Base-by-base conservation (phyloP, 2,797 vertebrate species). In the Prunella strophiata region DNA sequence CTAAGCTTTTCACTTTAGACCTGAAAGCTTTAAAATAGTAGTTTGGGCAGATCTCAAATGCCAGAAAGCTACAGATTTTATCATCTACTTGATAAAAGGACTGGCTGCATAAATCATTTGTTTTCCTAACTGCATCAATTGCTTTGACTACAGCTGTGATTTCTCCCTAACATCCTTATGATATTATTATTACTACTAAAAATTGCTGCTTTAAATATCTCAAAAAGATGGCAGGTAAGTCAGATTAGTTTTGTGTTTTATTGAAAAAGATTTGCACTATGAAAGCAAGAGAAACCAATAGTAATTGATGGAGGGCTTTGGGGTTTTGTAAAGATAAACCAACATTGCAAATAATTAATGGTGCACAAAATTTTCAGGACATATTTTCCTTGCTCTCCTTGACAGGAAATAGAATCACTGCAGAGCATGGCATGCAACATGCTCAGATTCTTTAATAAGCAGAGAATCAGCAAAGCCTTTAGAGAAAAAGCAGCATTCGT, bases 361-460 rank as follows among this genome's bases (percentile, higher is more conserved):
- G 10, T 25, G 40, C 57, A 48, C 34, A 58, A 57, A 45, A 8
- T 52, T 82, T 58, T 84, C 62, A 89, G 66, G 43, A 57, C 3
- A 1, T 36, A 8, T 72, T 94, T 91, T 85, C 71, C 77, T 87
- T 89, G 16, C 45, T 87, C 14, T 91, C 59, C 59, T 86, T 85
- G n/a, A 66, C 93, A 98, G 97, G 95, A 96, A 80, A 95, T 89
- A 89, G 82, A 68, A 83, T 94, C 94, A 38, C 81, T 98, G 83
- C 85, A 80, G 85, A 92, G 73, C 18, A 92, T 97, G 94, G 96
- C 94, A 0, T 97, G 96, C 81, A 91, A 96, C 40, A 95, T 98
- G 84, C 80, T 93, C 57, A 94, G 81, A 10, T 94, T 97, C 48
- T 89, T 86, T 76, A 22, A 47, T 5, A 94, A 51, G 58, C 48